phyloP scores from a whole-genome alignment of 2,888 invertebrate species.

The Eupithecia centaureata region DNA sequence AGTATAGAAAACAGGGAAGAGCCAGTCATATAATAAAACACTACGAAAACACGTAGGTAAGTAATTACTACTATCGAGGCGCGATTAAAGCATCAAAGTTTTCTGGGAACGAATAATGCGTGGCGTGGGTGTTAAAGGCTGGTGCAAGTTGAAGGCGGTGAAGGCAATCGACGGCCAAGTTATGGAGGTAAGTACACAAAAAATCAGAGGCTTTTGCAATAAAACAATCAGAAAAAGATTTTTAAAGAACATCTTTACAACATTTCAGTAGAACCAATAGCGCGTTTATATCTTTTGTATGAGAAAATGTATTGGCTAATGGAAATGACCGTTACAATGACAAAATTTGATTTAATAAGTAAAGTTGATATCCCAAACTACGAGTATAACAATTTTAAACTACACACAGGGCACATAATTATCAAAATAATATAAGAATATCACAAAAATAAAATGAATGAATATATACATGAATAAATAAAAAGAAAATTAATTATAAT shows the following conservation, averaged over 20 bases:
- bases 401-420: no score
- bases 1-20: neutral
- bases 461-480: no score
- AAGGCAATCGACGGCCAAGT: constrained; percentile 17
- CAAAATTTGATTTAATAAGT: no score
- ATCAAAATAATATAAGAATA: no score
- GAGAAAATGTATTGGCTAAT: neutral
- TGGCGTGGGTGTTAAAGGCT: constrained; percentile 62
- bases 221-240: neutral
- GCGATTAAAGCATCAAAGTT: constrained; percentile 65
- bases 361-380: no score
- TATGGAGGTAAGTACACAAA: neutral
- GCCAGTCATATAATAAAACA: constrained; percentile 53
- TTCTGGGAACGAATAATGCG: constrained; percentile 75
- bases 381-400: no score
- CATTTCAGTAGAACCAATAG: neutral
- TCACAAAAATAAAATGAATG: no score
- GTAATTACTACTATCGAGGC: constrained; percentile 66
- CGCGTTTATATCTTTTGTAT: constrained; percentile 12
- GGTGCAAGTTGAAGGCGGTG: constrained; percentile 44
- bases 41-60: constrained; percentile 55
- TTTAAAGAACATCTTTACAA: neutral
- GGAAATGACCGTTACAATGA: no score
- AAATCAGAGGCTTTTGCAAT: neutral
- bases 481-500: no score